phyloP scores from a whole-genome alignment of 2,888 invertebrate species.

The Syrphus vitripennis region DNA sequence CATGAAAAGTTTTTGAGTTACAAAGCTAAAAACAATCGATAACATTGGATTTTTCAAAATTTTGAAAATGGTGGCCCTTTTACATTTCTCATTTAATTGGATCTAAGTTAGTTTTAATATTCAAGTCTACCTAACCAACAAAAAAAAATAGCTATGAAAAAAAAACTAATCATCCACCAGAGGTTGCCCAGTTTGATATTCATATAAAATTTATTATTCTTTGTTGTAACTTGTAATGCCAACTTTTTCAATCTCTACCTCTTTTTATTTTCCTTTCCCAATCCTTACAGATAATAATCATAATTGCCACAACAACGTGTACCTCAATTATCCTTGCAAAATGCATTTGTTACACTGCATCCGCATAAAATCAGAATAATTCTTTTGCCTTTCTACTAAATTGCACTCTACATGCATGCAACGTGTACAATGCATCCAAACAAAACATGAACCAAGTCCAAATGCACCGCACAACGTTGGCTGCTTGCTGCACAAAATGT shows the following conservation, averaged over 20 bases:
- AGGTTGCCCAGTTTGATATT: background rate
- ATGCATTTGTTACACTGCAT: conserved; percentile 55
- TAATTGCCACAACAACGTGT: conserved; percentile 47
- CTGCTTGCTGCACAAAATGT: background rate
- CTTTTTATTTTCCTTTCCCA: background rate
- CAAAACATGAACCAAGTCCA: conserved; percentile 3
- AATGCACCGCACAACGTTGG: conserved; percentile 31
- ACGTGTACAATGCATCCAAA: background rate
- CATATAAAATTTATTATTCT: conserved; percentile 13
- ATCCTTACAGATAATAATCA: conserved; percentile 57
- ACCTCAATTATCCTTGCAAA: conserved; percentile 65
- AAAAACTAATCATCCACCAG: background rate
- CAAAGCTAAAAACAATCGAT: too few species aligned
- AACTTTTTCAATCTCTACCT: background rate
- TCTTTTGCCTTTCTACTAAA: background rate
- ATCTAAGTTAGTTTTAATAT: too few species aligned
- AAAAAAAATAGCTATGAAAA: background rate
- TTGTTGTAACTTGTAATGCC: background rate
- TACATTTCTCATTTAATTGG: too few species aligned
- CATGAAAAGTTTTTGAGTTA: too few species aligned
- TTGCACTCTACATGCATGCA: background rate
- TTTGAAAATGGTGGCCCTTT: background rate
- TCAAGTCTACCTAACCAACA: too few species aligned
- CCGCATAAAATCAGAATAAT: conserved; percentile 42
- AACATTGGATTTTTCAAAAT: too few species aligned